Base-by-base conservation (phyloP, 2,888 invertebrate species). In the Carterocephalus palaemon region DNA sequence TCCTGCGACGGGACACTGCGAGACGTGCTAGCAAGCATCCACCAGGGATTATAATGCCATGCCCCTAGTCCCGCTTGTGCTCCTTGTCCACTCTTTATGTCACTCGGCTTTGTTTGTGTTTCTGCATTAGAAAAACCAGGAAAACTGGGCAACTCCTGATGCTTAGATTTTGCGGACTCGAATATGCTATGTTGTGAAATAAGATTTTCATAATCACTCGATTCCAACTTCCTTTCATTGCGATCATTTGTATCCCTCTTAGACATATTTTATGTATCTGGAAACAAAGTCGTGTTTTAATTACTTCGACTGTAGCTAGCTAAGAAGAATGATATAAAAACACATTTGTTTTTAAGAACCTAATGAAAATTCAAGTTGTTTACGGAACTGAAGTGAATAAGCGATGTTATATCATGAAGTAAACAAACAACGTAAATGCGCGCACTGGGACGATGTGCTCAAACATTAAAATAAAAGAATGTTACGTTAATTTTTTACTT, bases 1-100 rank as follows among this genome's bases (percentile, higher is more conserved):
- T 85, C 83, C 51, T 86, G 86, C 1, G 82, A 75, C 2, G 83
- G 80, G 38, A 80, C 70, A 61, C 72, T 80, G 31, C 86, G 70
- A 4, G 88, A 88, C 2, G 88, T 87, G 51, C 87, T 76, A 10
- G 88, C 88, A 17, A 88, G 69, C 88, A 88, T 88, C 88, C 87
- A 88, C 87, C 88, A 88, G 15, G 88, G 88, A 47, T 87, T 88
- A 55, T 88, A 88, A 53, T 86, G 88, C 88, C 88, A 88, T 43
- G 87, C 67, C 20, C 85, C 83, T 34, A 88, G 56, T 20, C 78
- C 75, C 16, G 83, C 61, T 40, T 86, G 86, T 13, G 73, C 73
- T 10, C 74, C 49, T 54, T 82, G 84, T 43, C 71, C 73, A 28
- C 36, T 43, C 58, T 84, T 82, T 41, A 86, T 60, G 54, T 87